Evolutionary conservation across 2,797 vertebrate species (phyloP).

Genomic region (Oreochromis grahami): DNA sequence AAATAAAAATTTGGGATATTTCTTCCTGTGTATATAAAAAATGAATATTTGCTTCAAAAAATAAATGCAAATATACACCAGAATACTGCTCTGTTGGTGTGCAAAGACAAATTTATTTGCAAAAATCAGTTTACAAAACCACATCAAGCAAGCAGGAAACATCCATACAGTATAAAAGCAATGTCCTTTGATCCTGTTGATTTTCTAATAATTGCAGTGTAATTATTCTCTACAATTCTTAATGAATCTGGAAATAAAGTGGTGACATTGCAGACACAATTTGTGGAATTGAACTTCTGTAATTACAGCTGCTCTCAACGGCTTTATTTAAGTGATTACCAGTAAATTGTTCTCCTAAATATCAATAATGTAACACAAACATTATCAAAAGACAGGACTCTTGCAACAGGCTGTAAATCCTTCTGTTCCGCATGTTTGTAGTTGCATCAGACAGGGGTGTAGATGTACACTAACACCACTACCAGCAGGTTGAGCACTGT

Average conservation of each 20-base stretch:
- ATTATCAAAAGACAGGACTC: background rate
- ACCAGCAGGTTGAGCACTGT: slow-evolving; percentile 60
- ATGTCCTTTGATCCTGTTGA: background rate
- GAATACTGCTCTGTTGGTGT: background rate
- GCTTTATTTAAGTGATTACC: background rate
- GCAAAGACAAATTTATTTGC: background rate
- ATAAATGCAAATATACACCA: background rate
- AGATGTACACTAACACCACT: slow-evolving; percentile 57
- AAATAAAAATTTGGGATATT: background rate
- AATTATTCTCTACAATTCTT: background rate
- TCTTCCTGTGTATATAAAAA: background rate
- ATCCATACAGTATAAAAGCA: background rate
- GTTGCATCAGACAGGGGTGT: slow-evolving; percentile 36
- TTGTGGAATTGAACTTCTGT: background rate
- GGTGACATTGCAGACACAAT: background rate
- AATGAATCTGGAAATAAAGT: background rate
- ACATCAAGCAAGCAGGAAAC: background rate
- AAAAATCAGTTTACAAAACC: background rate
- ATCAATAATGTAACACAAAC: background rate
- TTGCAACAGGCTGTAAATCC: background rate
- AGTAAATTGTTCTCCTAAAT: background rate
- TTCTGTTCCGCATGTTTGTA: background rate
- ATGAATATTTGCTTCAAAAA: background rate
- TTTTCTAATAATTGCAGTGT: background rate
- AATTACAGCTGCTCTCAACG: background rate